phyloP scores from a whole-genome alignment of 2,888 invertebrate genomes.

The Tethea ocularis region DNA sequence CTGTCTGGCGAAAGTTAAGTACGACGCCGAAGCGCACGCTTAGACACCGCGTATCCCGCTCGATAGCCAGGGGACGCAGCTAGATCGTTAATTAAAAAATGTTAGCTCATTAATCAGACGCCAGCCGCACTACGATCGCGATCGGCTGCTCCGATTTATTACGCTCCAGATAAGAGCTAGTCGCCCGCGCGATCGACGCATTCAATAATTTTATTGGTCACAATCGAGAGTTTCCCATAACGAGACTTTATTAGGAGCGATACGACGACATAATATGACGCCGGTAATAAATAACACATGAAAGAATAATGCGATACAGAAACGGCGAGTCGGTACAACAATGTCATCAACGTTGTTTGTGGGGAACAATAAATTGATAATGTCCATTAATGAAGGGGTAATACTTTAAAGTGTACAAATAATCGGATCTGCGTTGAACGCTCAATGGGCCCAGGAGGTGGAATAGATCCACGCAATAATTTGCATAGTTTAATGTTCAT shows the following conservation, averaged over 20 bases:
- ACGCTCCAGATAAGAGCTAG: slow-evolving; percentile 62
- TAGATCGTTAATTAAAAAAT: slow-evolving; percentile 69
- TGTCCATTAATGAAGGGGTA: slow-evolving; percentile 36
- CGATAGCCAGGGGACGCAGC: slow-evolving; percentile 44
- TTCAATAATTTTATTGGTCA: slow-evolving; percentile 52
- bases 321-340: slow-evolving; percentile 25
- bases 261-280: slow-evolving; percentile 29
- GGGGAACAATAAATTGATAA: slow-evolving; percentile 35
- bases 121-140: slow-evolving; percentile 53
- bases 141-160: slow-evolving; percentile 64
- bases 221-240: slow-evolving; percentile 46
- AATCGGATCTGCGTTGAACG: slow-evolving; percentile 38
- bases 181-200: slow-evolving; percentile 34
- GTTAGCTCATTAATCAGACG: slow-evolving; percentile 65
- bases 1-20: slow-evolving; percentile 49
- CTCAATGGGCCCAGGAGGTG: slow-evolving; percentile 21
- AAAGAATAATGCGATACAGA: slow-evolving; percentile 30
- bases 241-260: slow-evolving; percentile 39
- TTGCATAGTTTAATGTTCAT: slow-evolving; percentile 55
- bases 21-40: slow-evolving; percentile 35
- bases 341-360: slow-evolving; percentile 30
- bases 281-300: slow-evolving; percentile 27
- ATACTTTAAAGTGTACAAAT: slow-evolving; percentile 38
- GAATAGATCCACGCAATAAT: slow-evolving; percentile 36
- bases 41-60: slow-evolving; percentile 33